Base-by-base conservation (phyloP, 1,140 invertebrate species). In the Penaeus vannamei region DNA sequence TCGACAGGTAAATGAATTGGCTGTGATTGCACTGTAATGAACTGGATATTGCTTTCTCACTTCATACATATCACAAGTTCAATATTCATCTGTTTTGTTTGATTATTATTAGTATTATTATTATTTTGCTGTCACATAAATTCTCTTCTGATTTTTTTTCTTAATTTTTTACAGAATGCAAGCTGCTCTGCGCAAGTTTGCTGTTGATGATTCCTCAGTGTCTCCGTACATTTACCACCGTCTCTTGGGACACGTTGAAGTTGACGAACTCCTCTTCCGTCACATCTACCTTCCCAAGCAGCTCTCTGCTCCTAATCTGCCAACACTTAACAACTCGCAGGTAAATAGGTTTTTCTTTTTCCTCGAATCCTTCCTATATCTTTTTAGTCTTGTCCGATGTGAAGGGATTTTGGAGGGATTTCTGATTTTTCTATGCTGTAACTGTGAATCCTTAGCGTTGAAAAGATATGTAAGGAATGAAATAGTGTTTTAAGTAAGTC, bases 181-280 rank as follows among this genome's bases (percentile, higher is more conserved):
- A 92, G 94, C 97, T 36, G 98, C 99, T 0, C 93, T 99, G 36
- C 95, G 97, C 69, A 98, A 98, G 93, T 99, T 99, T 94, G 98
- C 98, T 23, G 97, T 99, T 17, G 98, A 99, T 92, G 98, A 99
- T 91, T 95, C 96, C 7, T 99, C 98, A 0, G 99, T 99, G 0
- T 99, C 98, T 1, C 96, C 96, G 1, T 99, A 98, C 93, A 99
- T 99, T 90, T 99, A 99, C 93, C 98, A 99, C 90, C 96, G 98
- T 66, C 94, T 99, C 14, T 93, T 99, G 17, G 99, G 99, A 4
- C 98, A 99, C 92, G 86, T 90, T 20, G 98, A 99, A 93, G 97
- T 98, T 0, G 98, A 99, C 92, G 99, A 99, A 92, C 96, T 99
- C 19, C 92, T 98, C 1, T 98, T 98, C 92, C 95, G 97, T 22